Conservation (phyloP, 2,797 vertebrate genomes). For the Micrastur ruficollis region DNA sequence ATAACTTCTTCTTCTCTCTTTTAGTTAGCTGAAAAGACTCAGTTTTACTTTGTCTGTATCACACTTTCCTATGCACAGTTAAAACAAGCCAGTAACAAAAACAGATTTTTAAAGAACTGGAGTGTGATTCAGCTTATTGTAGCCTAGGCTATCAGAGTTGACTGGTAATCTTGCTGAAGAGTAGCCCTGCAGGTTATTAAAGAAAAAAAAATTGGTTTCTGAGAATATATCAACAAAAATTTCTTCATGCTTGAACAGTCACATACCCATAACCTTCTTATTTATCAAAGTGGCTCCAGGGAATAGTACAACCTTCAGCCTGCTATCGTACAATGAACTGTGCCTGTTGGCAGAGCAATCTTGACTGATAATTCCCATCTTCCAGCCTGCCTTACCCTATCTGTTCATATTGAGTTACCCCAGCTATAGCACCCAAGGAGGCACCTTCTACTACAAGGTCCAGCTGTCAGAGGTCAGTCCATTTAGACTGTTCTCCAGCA, state of each 20-base stretch:
- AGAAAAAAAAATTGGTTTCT: constrained; percentile 46
- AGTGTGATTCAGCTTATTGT: constrained; percentile 30
- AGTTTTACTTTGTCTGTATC: constrained; percentile 61
- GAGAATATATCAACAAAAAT: constrained; percentile 63
- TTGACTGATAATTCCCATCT: constrained; percentile 41
- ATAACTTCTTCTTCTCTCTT: constrained; percentile 62
- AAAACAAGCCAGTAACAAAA: constrained; percentile 41
- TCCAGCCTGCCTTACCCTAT: background rate
- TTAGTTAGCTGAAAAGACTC: constrained; percentile 54
- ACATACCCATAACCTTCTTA: constrained; percentile 30
- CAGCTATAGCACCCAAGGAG: background rate
- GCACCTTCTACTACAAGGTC: background rate
- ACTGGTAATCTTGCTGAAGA: constrained; percentile 18
- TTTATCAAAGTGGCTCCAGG: constrained; percentile 53
- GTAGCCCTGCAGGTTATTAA: constrained; percentile 38
- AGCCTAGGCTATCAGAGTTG: constrained; percentile 4
- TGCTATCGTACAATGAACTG: background rate
- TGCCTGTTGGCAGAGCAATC: constrained; percentile 15
- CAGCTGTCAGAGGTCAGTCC: background rate
- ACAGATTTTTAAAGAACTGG: background rate
- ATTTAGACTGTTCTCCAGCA: background rate
- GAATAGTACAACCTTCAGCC: constrained; percentile 41
- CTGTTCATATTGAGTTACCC: background rate
- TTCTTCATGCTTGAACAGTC: constrained; percentile 50
- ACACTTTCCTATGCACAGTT: constrained; percentile 46